Evolutionary conservation across 2,113 vertebrate species (phyloP).

Genomic region (Struthio camelus): DNA sequence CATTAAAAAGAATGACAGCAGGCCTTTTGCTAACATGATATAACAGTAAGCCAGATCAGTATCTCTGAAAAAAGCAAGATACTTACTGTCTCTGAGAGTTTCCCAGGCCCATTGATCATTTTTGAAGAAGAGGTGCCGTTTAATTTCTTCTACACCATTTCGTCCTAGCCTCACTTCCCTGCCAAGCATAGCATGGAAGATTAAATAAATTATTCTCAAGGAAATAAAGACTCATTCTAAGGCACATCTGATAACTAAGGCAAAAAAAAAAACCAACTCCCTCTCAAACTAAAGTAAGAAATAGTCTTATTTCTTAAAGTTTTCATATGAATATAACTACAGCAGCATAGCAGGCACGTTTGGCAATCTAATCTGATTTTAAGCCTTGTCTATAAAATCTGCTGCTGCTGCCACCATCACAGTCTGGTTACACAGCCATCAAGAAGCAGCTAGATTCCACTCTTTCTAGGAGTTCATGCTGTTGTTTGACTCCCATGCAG

Average conservation of each 20-base stretch:
- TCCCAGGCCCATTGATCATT: constrained; percentile 99
- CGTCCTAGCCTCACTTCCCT: constrained; percentile 95
- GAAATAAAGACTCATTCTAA: background rate
- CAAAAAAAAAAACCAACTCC: background rate
- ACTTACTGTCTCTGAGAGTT: constrained; percentile 95
- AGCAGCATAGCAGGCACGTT: background rate
- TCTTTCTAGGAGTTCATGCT: background rate
- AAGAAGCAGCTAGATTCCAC: background rate
- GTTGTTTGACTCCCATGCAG: background rate
- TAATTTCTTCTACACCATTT: constrained; percentile 97
- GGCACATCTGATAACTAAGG: background rate
- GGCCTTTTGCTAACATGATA: background rate
- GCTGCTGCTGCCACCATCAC: background rate
- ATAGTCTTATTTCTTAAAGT: background rate
- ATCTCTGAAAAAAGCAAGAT: background rate
- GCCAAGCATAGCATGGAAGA: background rate
- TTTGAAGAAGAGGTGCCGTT: constrained; percentile 96
- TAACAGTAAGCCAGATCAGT: background rate
- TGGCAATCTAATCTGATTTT: background rate
- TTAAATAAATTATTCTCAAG: background rate
- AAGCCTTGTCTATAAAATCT: background rate
- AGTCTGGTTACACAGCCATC: background rate
- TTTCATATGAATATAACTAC: background rate
- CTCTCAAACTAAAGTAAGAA: background rate
- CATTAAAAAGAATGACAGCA: background rate